Base-by-base conservation (phyloP, 2,113 vertebrate genomes). In the Spermophilus dauricus region DNA sequence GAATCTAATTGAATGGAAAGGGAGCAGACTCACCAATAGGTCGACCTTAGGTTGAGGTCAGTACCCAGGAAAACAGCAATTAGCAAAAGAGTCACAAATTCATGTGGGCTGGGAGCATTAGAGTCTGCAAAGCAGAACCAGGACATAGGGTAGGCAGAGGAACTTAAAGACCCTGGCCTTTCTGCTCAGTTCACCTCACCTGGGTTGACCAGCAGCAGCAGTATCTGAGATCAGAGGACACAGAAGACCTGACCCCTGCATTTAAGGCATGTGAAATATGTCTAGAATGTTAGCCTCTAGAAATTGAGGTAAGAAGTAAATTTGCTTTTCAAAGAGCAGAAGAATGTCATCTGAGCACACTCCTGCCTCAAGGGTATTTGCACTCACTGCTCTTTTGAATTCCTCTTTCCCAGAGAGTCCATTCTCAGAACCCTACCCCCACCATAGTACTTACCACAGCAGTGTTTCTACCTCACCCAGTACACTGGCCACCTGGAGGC, bases 111-210 rank as follows among this genome's bases (percentile, higher is more conserved):
- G 13, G 5, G 0, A 72, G 12, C 30, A 26, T 39, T 51, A 73
- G 84, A 77, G 17, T 73, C 51, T 63, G 48, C 24, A 51, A 82
- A 73, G 69, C 28, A 89, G 48, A 48, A 45, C 10, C 17, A 45
- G n/a, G 24, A 17, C 30, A 4, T 1, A 4, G 1, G 20, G 32
- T 34, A 1, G 3, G 2, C 0, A 72, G 5, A n/a, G 34, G 30
- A 28, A 37, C 65, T 8, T 8, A 0, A 18, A 12, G 20, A 30
- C 10, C 22, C 10, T 26, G 6, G 51, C 11, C 48, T 9, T 87
- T 82, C 3, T 65, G 34, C 56, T 65, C 2, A 9, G 30, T 24
- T 18, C 91, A 48, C n/a, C 72, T 58, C 48, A 32, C 42, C 37
- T 28, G 37, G 17, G 18, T 26, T 80, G 16, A 6, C 1, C 28